Evolutionary conservation across 2,113 vertebrate species (phyloP).

Genomic region (Leuciscus idus): DNA sequence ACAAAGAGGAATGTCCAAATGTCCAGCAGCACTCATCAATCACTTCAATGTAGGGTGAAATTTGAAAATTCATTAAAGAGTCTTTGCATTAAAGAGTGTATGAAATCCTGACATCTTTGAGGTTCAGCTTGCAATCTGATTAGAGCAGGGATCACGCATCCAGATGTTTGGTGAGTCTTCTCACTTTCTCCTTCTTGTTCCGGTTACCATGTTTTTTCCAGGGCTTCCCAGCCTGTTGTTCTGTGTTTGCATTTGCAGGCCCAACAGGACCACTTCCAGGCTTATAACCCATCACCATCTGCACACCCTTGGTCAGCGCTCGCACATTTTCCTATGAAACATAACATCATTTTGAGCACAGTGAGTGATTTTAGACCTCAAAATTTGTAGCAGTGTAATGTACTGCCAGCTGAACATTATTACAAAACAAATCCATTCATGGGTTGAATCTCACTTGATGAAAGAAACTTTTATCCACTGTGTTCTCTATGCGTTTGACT

Average conservation of each 20-base stretch:
- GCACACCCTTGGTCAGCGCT: constrained; percentile 88
- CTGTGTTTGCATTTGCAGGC: constrained; percentile 46
- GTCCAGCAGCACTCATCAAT: neutral
- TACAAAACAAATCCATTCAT: neutral
- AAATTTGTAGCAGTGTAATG: neutral
- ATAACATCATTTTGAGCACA: neutral
- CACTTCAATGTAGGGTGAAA: neutral
- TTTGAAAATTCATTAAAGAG: neutral
- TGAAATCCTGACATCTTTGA: neutral
- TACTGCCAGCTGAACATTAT: neutral
- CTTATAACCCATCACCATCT: constrained; percentile 88
- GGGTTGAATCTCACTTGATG: constrained; percentile 81
- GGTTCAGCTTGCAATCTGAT: neutral
- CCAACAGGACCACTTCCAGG: constrained; percentile 74
- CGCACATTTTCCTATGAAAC: constrained; percentile 85
- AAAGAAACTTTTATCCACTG: constrained; percentile 92
- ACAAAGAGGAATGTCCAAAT: constrained; percentile 39
- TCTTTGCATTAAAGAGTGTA: neutral
- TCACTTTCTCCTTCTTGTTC: constrained; percentile 95
- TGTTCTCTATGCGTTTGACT: constrained; percentile 86
- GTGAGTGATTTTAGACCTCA: neutral
- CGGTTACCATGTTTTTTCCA: constrained; percentile 97
- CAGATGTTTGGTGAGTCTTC: constrained; percentile 88
- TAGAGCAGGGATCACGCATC: constrained; percentile 77
- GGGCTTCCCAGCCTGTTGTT: constrained; percentile 79